Evolutionary conservation across 2,797 vertebrate species (phyloP), one percentile per base, ranked within the genome.

Genomic region (Neosilurus hyrtlii): DNA sequence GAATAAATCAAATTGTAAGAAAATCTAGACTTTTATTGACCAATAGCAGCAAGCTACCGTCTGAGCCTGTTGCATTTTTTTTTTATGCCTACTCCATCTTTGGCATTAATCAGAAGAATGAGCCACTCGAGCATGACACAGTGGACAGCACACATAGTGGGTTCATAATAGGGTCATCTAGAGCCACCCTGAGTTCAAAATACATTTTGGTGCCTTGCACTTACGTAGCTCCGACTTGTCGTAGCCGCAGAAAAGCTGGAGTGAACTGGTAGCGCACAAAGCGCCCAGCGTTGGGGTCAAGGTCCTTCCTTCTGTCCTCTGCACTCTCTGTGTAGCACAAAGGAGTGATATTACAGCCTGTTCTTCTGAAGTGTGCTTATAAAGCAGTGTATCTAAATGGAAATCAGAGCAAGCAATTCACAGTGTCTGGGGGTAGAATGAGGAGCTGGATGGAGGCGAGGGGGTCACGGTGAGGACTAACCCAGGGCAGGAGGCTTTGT

Each of bases 261-360:
- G 97, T 99, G 90, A 99, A 99, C 93, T 99, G 98, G 86, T 99
- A 99, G 83, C 97, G 94, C 51, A 99, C 97, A 80, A 99, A 99
- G 26, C 97, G 96, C 0, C 98, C 98, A 0, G 96, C 96, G 10
- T 97, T 99, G 85, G 96, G 96, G 93, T 99, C 98, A 49, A 95
- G 89, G 1, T 97, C 96, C 90, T 95, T 96, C 90, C 91, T 96
- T 90, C 92, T 96, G 83, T 94, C 95, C 87, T 95, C 92, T 71
- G 95, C 83, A 95, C 93, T 85, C 92, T 92, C 82, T 96, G 95
- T 95, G 91, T 54, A 82, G 71, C 91, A 94, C 76, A 89, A 84
- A 81, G 63, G 78, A 74, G 49, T 54, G 6, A 72, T 43, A 84
- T 75, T 62, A 82, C 67, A 49, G 9, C 30, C 72, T 51, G 20